Evolutionary conservation across 2,113 vertebrate genomes (phyloP), one percentile per base, ranked within the genome.

Genomic region (Campylomormyrus tamandua): DNA sequence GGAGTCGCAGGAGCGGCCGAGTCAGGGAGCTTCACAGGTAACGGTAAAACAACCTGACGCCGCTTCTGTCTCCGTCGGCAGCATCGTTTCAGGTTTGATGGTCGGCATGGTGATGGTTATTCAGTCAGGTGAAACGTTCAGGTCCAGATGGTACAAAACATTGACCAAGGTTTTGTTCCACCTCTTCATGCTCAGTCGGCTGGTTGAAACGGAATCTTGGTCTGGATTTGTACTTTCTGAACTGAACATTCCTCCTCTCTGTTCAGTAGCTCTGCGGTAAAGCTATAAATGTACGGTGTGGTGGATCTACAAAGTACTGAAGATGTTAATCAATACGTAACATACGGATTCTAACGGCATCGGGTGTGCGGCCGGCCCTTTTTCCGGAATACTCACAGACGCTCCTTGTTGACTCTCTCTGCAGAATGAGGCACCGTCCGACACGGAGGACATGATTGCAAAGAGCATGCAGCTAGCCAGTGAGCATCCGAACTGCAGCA

Each of bases 391-490:
- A 5, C 10, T 45, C 3, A 46, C 21, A 1, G 48, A 4, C 1
- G 70, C 50, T 9, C 39, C 0, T 24, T 24, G n/a, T 62, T 70
- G 53, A 19, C 0, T 87, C 15, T 90, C 52, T 87, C 0, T 39
- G 62, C 91, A 96, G 95, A 91, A 90, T 90, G 21, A 89, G 0
- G 6, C 52, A 3, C 89, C 91, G 88, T 56, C 39, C 0, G 1
- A 53, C 15, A 83, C 70, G 15, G 93, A 94, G 0, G 93, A 95
- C 39, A 89, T 89, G 58, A 58, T 93, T 15, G 92, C 91, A 19
- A 94, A 74, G 91, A 96, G 95, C 50, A 89, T 92, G 66, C 93
- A 96, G 50, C 91, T 96, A 3, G 95, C 95, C 84, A 89, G 95
- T 96, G 42, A 93, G 91, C 90, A 5, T 62, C 50, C 39, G 1